Evolutionary conservation across 2,797 vertebrate genomes (phyloP).

Genomic region (Anisognathus igniventris): DNA sequence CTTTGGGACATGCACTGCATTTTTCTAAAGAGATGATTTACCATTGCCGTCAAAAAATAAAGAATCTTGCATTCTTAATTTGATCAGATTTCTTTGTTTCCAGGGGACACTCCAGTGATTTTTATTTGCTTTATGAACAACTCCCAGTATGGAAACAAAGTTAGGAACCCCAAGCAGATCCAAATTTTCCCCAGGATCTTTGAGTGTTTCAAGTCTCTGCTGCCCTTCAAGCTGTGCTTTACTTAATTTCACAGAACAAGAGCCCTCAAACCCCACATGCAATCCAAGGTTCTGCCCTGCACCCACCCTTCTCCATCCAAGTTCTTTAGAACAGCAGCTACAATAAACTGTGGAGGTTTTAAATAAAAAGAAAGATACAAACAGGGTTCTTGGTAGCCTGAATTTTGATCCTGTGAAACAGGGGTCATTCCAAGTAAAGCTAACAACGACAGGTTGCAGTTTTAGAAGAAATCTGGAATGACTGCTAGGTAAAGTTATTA

Average conservation of each 20-base stretch:
- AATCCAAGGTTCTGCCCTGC: not conserved
- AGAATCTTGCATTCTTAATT: not conserved
- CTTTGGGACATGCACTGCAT: not conserved
- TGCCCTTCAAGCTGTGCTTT: not conserved
- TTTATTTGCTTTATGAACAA: not conserved
- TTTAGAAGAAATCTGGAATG: not conserved
- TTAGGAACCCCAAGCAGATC: not conserved
- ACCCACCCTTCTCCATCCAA: not conserved
- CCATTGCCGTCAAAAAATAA: not conserved
- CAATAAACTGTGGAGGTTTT: accelerated
- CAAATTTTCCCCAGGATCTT: not conserved
- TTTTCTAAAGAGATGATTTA: constrained; percentile 15
- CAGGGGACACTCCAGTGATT: not conserved
- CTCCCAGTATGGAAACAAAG: not conserved
- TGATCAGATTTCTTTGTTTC: not conserved
- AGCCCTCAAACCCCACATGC: not conserved
- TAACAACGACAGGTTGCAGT: not conserved
- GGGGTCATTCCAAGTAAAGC: not conserved
- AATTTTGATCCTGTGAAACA: not conserved
- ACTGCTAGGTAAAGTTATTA: not conserved
- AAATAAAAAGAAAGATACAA: not conserved
- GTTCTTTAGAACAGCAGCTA: not conserved
- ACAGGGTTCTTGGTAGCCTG: not conserved
- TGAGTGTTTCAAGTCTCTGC: not conserved
- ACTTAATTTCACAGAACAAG: not conserved